phyloP scores from a whole-genome alignment of 2,113 vertebrate species.

The Lepus europaeus region DNA sequence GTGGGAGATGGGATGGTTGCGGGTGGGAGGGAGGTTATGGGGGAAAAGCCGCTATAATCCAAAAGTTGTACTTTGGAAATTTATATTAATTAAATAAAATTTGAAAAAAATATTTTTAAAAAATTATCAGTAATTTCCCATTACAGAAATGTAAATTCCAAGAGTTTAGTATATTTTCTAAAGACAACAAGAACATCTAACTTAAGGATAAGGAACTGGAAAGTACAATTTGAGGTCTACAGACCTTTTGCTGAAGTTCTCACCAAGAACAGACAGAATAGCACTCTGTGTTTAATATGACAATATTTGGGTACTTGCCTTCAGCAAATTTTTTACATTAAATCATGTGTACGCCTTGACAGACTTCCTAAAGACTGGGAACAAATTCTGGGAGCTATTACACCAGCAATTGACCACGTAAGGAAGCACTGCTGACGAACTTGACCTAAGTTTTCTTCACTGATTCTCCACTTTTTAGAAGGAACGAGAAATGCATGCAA shows the following conservation, averaged over 20 bases:
- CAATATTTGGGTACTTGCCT: background rate
- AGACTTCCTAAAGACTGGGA: background rate
- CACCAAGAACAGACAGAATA: background rate
- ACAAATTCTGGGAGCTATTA: background rate
- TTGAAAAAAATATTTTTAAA: too few species aligned
- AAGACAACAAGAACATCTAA: background rate
- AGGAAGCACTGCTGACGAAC: background rate
- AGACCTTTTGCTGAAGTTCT: background rate
- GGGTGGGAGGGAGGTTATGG: too few species aligned
- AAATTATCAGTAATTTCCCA: background rate
- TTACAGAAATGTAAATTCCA: background rate
- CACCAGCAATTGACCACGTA: conserved; percentile 23
- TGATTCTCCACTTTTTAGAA: conserved; percentile 17
- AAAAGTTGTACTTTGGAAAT: too few species aligned
- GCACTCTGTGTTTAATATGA: background rate
- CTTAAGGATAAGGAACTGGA: background rate
- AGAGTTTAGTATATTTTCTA: background rate
- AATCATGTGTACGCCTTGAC: conserved; percentile 2
- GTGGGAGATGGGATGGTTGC: too few species aligned
- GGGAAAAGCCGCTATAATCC: too few species aligned
- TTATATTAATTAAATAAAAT: too few species aligned
- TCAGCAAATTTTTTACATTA: conserved; percentile 24
- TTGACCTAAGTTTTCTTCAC: background rate
- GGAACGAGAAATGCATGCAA: background rate
- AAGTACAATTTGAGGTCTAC: background rate